A percentile compares a stretch with the other conserved stretches of the same genome.
Evolutionary conservation across 2,888 invertebrate species (phyloP).

Genomic region (Halictus ligatus): DNA sequence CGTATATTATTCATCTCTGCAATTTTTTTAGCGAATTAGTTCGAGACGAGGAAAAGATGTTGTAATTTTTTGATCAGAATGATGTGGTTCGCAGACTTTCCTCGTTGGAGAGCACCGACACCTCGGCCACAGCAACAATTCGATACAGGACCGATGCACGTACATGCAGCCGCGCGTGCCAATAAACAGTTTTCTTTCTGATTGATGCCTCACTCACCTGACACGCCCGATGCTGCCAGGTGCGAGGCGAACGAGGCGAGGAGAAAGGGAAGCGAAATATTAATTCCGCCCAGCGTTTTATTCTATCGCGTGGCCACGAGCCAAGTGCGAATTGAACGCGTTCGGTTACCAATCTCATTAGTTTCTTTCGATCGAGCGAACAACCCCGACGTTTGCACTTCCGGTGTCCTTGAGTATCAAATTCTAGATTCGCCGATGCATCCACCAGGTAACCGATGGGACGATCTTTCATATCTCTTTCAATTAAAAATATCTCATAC

Average conservation of each 20-base stretch:
- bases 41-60: background rate
- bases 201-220: constrained; percentile 65
- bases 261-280: constrained; percentile 60
- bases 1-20: too few relatives aligned
- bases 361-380: constrained; percentile 33
- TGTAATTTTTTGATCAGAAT: background rate
- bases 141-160: constrained; percentile 8
- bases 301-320: constrained; percentile 55
- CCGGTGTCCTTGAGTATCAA: background rate
- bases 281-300: constrained; percentile 65
- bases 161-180: constrained; percentile 37
- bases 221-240: constrained; percentile 55
- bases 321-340: constrained; percentile 68
- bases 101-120: constrained; percentile 21
- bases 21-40: background rate
- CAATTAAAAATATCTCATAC: background rate
- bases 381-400: background rate
- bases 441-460: background rate
- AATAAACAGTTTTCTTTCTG: constrained; percentile 55
- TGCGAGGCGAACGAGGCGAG: constrained; percentile 47
- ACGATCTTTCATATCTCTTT: background rate
- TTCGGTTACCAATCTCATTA: constrained; percentile 35
- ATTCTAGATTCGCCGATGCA: background rate
- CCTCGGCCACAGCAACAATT: background rate
- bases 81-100: background rate